Percentiles rank a stretch among this genome's conserved stretches.
These are phyloP conservation scores for Vireo altiloquus DNA, from an alignment of 2,113 vertebrate species.

Conservation along the genomic window DNA sequence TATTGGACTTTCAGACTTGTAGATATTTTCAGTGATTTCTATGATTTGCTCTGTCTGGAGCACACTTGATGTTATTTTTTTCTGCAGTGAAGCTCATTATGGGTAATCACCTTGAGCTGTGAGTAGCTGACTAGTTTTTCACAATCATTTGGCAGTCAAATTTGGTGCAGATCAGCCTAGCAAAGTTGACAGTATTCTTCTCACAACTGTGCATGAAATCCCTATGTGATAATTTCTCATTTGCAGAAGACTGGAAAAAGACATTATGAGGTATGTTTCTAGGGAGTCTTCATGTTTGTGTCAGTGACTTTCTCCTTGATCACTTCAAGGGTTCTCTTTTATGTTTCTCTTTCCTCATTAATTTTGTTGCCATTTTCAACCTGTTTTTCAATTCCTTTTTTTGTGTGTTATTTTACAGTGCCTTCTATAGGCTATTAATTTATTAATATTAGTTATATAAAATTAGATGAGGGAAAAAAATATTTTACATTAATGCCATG, in stretches of 20 bases:
- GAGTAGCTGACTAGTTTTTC: constrained; percentile 58
- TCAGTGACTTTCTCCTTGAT: constrained; percentile 42
- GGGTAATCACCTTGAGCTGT: constrained; percentile 29
- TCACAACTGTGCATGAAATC: constrained; percentile 64
- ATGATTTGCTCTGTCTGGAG: background rate
- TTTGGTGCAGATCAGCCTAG: constrained; percentile 62
- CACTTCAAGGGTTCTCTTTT: constrained; percentile 40
- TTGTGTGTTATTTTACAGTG: background rate
- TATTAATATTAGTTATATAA: constrained; percentile 19
- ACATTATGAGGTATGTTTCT: constrained; percentile 66
- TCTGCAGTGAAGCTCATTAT: background rate
- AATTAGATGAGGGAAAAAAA: background rate
- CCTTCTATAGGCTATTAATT: background rate
- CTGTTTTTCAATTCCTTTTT: background rate
- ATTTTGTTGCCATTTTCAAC: constrained; percentile 27
- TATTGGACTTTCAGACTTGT: background rate
- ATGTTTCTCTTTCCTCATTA: constrained; percentile 36
- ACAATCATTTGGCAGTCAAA: constrained; percentile 71
- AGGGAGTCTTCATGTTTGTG: constrained; percentile 51
- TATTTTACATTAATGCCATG: background rate
- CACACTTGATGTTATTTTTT: background rate
- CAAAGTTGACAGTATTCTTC: constrained; percentile 69
- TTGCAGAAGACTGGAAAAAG: constrained; percentile 66
- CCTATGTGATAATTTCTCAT: constrained; percentile 63
- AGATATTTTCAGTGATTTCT: background rate